Conservation (phyloP, 1,140 invertebrate genomes). For the Pseudomyrmex gracilis region DNA sequence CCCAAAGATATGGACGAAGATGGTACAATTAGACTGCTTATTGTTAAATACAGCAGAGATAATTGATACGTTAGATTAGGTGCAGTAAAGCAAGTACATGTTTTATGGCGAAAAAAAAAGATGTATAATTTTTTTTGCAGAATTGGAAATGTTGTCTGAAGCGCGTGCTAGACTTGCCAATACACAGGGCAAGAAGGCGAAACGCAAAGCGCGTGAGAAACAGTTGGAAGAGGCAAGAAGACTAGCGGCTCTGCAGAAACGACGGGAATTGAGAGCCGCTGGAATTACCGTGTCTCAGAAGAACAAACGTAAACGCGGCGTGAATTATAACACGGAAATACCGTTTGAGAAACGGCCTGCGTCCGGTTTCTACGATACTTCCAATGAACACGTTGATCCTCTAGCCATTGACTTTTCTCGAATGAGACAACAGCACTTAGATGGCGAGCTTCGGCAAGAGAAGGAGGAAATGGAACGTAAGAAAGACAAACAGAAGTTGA, state of each 20-base stretch:
- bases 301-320: conserved; percentile 91
- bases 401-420: conserved; percentile 95
- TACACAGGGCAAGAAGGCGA: conserved; percentile 99
- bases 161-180: conserved; percentile 99
- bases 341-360: conserved; percentile 98
- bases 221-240: conserved; percentile 99
- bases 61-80: not conserved
- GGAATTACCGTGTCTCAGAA: conserved; percentile 96
- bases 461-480: conserved; percentile 95
- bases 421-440: conserved; percentile 96
- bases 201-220: conserved; percentile 99
- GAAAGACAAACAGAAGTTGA: conserved; percentile 97
- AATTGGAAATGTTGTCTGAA: conserved; percentile 99
- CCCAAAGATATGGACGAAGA: conserved; percentile 99
- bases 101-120: not conserved
- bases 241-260: conserved; percentile 98
- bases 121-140: conserved; percentile 82
- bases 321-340: conserved; percentile 99
- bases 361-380: conserved; percentile 97
- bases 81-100: too few relatives aligned
- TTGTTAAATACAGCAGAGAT: conserved; percentile 2
- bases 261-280: conserved; percentile 97
- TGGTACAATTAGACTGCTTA: conserved; percentile 87
- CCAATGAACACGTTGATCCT: conserved; percentile 95
- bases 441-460: conserved; percentile 95